Evolutionary conservation across 92 coral and sea anemone species (phyloP).

Genomic region (Bergia puertoricense): DNA sequence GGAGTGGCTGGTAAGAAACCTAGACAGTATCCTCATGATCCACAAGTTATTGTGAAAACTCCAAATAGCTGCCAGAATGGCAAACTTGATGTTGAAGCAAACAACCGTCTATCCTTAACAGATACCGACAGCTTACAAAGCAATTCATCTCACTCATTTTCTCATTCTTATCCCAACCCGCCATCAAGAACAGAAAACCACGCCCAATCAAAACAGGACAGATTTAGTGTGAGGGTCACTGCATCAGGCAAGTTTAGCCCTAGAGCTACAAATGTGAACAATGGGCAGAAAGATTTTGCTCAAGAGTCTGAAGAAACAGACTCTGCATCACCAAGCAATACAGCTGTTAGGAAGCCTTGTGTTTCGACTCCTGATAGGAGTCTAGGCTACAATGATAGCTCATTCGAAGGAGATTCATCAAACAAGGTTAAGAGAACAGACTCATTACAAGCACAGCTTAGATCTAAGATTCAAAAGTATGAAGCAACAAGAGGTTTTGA

Average conservation of each 20-base stretch:
- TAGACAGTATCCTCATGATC: constrained; percentile 11
- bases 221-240: constrained; percentile 50
- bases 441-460: constrained; percentile 83
- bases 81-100: constrained; percentile 11
- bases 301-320: constrained; percentile 1
- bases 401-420: constrained; percentile 57
- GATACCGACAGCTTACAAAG: constrained; percentile 86
- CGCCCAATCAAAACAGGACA: constrained; percentile 41
- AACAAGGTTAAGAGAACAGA: constrained; percentile 68
- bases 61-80: constrained; percentile 7
- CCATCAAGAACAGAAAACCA: constrained; percentile 23
- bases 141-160: constrained; percentile 77
- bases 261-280: constrained; percentile 26
- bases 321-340: constrained; percentile 15
- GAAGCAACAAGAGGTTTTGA: constrained; percentile 52
- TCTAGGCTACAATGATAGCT: constrained; percentile 73
- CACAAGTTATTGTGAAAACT: constrained; percentile 1
- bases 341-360: background rate
- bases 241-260: constrained; percentile 32
- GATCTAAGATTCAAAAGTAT: constrained; percentile 63
- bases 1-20: constrained; percentile 10
- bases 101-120: constrained; percentile 40
- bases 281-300: background rate
- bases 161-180: constrained; percentile 62
- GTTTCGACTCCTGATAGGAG: constrained; percentile 46